Conservation (phyloP, 2,888 invertebrate genomes). For the Coecobrya sp. region DNA sequence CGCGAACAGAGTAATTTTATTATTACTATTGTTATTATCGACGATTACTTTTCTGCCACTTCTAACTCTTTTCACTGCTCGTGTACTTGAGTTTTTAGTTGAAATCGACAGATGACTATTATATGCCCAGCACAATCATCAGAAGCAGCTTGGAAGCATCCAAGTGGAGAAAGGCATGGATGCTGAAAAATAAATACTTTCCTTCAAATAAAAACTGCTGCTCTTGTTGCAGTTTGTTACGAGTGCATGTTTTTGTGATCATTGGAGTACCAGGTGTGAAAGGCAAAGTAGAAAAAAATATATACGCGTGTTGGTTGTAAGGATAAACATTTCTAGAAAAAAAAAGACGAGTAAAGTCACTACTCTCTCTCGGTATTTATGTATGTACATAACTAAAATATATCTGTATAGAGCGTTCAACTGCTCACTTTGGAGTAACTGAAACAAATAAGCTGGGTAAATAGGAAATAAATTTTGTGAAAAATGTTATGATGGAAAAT, state of each 20-base stretch:
- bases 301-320: neutral
- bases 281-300: neutral
- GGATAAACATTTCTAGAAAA: neutral
- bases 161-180: neutral
- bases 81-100: neutral
- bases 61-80: neutral
- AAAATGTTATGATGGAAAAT: too few species aligned
- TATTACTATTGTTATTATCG: neutral
- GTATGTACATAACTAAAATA: too few species aligned
- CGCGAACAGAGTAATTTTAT: neutral
- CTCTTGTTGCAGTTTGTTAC: neutral
- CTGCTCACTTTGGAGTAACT: too few species aligned
- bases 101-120: neutral
- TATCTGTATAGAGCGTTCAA: too few species aligned
- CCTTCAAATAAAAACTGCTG: too few species aligned
- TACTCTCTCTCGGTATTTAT: too few species aligned
- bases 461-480: too few species aligned
- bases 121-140: too few species aligned
- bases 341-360: too few species aligned
- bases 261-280: conserved; percentile 2
- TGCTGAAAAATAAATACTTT: neutral
- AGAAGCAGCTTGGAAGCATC: neutral
- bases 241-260: neutral
- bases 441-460: too few species aligned
- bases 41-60: neutral